phyloP scores from a whole-genome alignment of 2,888 invertebrate species.

The Brenthis ino region DNA sequence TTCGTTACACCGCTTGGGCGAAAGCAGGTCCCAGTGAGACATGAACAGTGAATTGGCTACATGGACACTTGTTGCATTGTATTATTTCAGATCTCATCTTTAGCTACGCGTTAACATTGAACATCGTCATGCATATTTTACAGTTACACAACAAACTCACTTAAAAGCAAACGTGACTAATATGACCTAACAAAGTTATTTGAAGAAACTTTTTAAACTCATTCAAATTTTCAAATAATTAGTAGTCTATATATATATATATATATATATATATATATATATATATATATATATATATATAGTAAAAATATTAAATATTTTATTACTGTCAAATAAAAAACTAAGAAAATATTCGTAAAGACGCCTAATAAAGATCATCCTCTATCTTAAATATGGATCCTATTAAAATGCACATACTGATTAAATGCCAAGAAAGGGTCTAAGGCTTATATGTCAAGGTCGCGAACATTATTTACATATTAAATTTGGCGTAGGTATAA shows the following conservation, averaged over 20 bases:
- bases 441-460: constrained; percentile 42
- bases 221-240: not conserved
- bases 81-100: constrained; percentile 62
- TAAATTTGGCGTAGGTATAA: constrained; percentile 31
- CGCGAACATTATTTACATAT: constrained; percentile 30
- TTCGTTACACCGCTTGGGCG: constrained; percentile 76
- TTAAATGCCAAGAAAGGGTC: constrained; percentile 38
- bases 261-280: too few relatives aligned
- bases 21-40: constrained; percentile 68
- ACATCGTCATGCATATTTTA: constrained; percentile 22
- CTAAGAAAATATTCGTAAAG: too few relatives aligned
- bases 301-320: not conserved
- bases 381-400: constrained; percentile 6
- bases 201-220: not conserved
- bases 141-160: constrained; percentile 25
- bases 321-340: too few relatives aligned
- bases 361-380: not conserved
- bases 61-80: constrained; percentile 60
- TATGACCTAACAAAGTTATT: constrained; percentile 29
- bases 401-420: constrained; percentile 20
- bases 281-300: too few relatives aligned
- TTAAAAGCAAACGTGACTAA: constrained; percentile 25
- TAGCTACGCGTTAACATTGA: constrained; percentile 31
- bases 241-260: too few relatives aligned
- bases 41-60: constrained; percentile 63